phyloP scores from a whole-genome alignment of 2,113 vertebrate genomes.

The Chloropsis hardwickii region DNA sequence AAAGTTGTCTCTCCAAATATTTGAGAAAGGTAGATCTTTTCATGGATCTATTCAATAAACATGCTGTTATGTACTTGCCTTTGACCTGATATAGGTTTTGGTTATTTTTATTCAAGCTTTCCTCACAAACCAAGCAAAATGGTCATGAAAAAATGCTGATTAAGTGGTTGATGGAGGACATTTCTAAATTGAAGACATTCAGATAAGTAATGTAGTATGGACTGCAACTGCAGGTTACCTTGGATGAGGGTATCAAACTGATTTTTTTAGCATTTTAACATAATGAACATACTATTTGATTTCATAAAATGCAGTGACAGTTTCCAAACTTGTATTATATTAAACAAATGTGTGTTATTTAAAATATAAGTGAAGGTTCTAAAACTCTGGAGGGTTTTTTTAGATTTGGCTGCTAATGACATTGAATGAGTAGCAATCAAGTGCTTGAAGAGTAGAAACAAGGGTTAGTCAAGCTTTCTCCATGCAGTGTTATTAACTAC shows the following conservation, averaged over 20 bases:
- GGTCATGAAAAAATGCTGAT: neutral
- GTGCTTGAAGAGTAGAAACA: neutral
- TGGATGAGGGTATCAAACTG: neutral
- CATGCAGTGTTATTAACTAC: neutral
- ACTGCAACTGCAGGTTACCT: neutral
- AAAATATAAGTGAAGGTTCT: neutral
- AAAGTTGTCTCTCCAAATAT: neutral
- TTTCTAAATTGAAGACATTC: neutral
- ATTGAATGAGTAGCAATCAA: neutral
- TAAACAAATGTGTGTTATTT: too few relatives aligned
- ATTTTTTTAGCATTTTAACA: neutral
- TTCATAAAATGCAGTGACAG: neutral
- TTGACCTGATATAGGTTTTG: fast-evolving
- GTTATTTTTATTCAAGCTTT: neutral
- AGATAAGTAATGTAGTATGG: neutral
- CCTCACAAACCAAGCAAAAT: neutral
- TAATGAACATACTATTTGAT: neutral
- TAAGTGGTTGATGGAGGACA: neutral
- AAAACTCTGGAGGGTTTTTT: neutral
- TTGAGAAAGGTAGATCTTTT: neutral
- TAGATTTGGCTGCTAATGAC: neutral
- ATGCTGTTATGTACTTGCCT: neutral
- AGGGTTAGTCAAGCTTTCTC: neutral
- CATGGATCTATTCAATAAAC: neutral
- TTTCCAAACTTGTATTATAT: neutral